Evolutionary conservation across 2,797 vertebrate species (phyloP).

Genomic region (Helicolenus hilgendorfi): DNA sequence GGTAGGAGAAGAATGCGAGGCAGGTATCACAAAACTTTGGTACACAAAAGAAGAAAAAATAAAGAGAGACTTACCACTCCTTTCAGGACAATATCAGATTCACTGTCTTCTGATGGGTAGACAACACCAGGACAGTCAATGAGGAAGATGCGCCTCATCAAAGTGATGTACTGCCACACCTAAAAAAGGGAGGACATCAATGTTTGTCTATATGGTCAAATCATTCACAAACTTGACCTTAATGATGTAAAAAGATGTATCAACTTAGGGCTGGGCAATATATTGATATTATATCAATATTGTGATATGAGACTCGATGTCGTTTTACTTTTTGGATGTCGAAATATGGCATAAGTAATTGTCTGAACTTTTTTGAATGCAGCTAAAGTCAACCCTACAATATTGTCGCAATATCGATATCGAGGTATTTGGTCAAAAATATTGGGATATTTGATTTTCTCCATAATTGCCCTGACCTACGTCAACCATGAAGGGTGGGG

Average conservation of each 20-base stretch:
- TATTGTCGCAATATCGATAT: too few relatives aligned
- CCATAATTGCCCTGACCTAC: too few relatives aligned
- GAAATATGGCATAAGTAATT: too few relatives aligned
- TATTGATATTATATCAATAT: too few relatives aligned
- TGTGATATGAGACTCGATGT: too few relatives aligned
- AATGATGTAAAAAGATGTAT: not conserved
- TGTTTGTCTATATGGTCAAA: not conserved
- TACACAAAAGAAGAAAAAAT: rapidly evolving
- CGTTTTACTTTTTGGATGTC: too few relatives aligned
- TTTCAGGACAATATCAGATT: conserved; percentile 97
- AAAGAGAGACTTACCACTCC: conserved; percentile 94
- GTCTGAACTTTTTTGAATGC: too few relatives aligned
- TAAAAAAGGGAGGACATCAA: conserved; percentile 52
- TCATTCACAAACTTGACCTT: not conserved
- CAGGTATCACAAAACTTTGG: not conserved
- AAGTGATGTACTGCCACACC: conserved; percentile 99
- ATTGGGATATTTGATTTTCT: too few relatives aligned
- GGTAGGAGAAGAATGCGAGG: not conserved
- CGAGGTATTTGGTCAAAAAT: too few relatives aligned
- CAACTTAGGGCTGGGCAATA: not conserved
- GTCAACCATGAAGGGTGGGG: not conserved
- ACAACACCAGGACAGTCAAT: conserved; percentile 99
- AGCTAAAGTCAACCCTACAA: too few relatives aligned
- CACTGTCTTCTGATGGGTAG: conserved; percentile 97
- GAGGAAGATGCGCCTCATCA: conserved; percentile 98